These are phyloP conservation scores for Neolamprologus hecqui DNA, from an alignment of 2,113 vertebrate genomes.

Conservation along the genomic window DNA sequence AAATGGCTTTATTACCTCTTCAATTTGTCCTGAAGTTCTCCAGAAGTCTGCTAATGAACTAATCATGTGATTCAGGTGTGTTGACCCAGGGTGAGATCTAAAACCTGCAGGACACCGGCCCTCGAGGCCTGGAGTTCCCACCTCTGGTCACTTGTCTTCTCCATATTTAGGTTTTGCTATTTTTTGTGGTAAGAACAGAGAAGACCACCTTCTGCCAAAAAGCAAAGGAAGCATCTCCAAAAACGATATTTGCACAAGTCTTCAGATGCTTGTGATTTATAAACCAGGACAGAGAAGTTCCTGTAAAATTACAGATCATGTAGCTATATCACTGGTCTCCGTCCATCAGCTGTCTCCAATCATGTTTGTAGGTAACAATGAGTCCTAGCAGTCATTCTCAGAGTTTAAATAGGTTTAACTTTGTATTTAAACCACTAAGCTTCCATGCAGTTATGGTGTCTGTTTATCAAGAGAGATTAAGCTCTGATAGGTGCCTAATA, in stretches of 20 bases:
- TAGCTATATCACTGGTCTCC: fast-evolving
- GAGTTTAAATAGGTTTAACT: neutral
- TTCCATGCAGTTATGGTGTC: neutral
- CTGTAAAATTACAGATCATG: neutral
- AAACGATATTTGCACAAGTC: neutral
- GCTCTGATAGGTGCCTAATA: neutral
- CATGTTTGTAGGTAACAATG: neutral
- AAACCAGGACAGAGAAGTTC: neutral
- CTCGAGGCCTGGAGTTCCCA: neutral
- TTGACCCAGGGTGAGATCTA: neutral
- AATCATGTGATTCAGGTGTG: neutral
- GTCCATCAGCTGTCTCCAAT: too few species aligned
- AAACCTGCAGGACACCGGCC: neutral
- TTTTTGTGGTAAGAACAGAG: neutral
- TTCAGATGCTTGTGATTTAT: neutral
- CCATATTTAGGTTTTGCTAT: neutral
- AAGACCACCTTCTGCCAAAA: neutral
- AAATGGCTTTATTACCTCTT: neutral
- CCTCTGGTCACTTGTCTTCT: neutral
- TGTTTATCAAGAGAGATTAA: neutral
- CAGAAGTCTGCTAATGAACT: fast-evolving
- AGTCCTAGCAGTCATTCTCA: neutral
- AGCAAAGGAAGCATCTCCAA: neutral
- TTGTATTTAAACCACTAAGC: neutral
- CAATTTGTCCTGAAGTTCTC: neutral